Conservation (phyloP, 2,888 invertebrate genomes). For the Drosophila infuscata region DNA sequence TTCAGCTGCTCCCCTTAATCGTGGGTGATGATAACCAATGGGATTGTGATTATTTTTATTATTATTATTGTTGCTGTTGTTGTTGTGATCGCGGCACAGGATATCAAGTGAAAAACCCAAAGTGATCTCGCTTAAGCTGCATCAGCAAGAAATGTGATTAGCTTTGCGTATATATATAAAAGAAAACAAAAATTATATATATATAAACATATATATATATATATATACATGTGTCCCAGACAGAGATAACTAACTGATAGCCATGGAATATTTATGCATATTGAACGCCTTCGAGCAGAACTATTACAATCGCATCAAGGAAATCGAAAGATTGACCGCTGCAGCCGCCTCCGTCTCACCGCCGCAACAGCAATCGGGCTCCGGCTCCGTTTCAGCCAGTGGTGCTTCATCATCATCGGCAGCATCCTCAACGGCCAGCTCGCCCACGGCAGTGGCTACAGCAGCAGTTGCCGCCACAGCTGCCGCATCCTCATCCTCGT, state of each 20-base stretch:
- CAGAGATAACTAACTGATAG: conserved; percentile 6
- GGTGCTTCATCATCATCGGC: conserved; percentile 58
- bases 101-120: conserved; percentile 28
- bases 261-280: conserved; percentile 83
- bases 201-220: no score
- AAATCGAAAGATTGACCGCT: conserved; percentile 76
- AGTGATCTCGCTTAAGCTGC: conserved; percentile 18
- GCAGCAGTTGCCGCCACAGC: conserved; percentile 16
- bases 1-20: conserved; percentile 20
- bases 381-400: conserved; percentile 39
- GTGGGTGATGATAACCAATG: conserved; percentile 36
- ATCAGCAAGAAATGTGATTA: conserved; percentile 37
- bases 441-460: conserved; percentile 58
- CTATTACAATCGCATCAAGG: conserved; percentile 79
- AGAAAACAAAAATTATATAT: neutral
- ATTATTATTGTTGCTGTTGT: neutral
- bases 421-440: conserved; percentile 71
- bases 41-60: conserved; percentile 26
- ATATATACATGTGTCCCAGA: conserved; percentile 3
- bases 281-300: conserved; percentile 83
- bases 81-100: conserved; percentile 25
- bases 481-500: conserved; percentile 7
- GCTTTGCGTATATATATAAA: neutral
- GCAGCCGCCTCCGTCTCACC: conserved; percentile 48
- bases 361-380: conserved; percentile 43